Base-by-base conservation (phyloP, 2,113 vertebrate species). In the Morone chrysops region DNA sequence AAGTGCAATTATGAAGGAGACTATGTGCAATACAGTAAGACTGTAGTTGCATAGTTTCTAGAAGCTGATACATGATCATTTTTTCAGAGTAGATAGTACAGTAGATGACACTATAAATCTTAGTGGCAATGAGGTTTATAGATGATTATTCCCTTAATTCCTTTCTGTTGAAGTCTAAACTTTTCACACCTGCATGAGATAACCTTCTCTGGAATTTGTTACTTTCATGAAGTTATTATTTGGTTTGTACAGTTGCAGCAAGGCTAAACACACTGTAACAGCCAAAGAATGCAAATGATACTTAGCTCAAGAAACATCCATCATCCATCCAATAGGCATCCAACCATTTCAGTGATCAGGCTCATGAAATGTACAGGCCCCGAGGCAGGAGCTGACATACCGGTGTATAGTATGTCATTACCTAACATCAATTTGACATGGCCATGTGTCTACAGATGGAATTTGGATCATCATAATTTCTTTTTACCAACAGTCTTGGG, bases 331-430 rank as follows among this genome's bases (percentile, higher is more conserved):
- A 70, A 45, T 56, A 38, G 5, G 22, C 62, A 20, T 81, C 70
- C 60, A 78, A 22, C 70, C 13, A 36, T 72, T 73, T 79, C 57
- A 70, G 68, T n/a, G 67, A 82, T 82, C 47, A 22, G 22, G 2
- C 51, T 66, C 20, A 22, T 70, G 78, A 75, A 86, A 70, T 13
- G 41, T n/a, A 56, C n/a, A 40, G 48, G 48, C 84, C 86, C 84
- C 1, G n/a, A 77, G 82, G 89, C 86, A 63, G 70, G 54, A 75
- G 57, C 56, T 83, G 83, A 79, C 87, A 86, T 20, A 71, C 53
- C 60, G 25, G 47, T 59, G 84, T 41, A 76, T 36, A 69, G 71
- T 82, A 83, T 80, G 84, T 88, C 75, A 82, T 89, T 87, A 80
- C 70, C 75, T 47, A 60, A 66, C 81, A 87, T 86, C 77, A 78